Evolutionary conservation across 2,113 vertebrate species (phyloP).

Genomic region (Aptenodytes forsteri): DNA sequence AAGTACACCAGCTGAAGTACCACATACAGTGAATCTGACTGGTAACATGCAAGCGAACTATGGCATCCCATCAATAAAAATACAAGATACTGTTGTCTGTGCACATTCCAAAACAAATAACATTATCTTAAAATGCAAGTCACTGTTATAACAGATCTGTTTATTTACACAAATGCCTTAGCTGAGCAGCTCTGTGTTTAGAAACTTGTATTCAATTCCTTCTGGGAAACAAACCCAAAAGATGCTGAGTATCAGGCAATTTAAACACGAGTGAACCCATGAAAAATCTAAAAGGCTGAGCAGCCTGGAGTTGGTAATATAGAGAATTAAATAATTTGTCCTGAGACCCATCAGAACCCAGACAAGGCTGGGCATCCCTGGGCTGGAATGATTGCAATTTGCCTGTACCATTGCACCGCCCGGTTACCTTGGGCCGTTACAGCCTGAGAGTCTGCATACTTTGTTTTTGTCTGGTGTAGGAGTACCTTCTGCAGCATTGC

Average conservation of each 20-base stretch:
- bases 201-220: not conserved
- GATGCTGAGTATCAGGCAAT: not conserved
- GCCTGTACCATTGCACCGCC: fast-evolving
- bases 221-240: not conserved
- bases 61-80: not conserved
- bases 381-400: not conserved
- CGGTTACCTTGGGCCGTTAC: not conserved
- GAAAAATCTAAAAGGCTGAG: not conserved
- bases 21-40: not conserved
- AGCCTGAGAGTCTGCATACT: not conserved
- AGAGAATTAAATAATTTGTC: not conserved
- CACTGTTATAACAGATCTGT: not conserved
- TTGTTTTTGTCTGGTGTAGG: slow-evolving; percentile 68
- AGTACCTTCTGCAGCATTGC: slow-evolving; percentile 82
- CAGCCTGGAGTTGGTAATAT: not conserved
- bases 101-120: slow-evolving; percentile 10
- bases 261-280: not conserved
- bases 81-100: not conserved
- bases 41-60: not conserved
- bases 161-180: slow-evolving; percentile 12
- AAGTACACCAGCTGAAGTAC: not conserved
- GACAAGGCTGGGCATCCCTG: not conserved
- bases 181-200: not conserved
- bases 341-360: too few relatives aligned
- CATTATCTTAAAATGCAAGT: not conserved